Base-by-base conservation (phyloP, 2,113 vertebrate species). In the Daubentonia madagascariensis region DNA sequence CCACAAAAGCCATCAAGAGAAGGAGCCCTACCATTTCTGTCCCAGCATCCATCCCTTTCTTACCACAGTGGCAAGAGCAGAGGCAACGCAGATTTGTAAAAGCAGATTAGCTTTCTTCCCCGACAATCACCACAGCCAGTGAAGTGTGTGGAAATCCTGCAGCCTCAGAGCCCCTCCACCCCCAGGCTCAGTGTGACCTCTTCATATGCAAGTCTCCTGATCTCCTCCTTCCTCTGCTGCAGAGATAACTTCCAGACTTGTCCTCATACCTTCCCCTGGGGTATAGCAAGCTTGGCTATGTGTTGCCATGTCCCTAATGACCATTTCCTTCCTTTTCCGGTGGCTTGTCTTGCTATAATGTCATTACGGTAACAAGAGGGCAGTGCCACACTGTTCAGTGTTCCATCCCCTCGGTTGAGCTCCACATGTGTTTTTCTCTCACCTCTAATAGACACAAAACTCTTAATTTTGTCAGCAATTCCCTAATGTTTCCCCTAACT, bases 91-190 rank as follows among this genome's bases (percentile, higher is more conserved):
- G 65, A 18, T 6, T 40, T 20, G 7, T 63, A 17, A 43, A n/a
- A 70, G 63, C 75, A 28, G 25, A 57, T 52, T 70, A 17, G 52
- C 88, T 40, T 52, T 40, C 87, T 50, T 14, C 8, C n/a, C 54
- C 22, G 11, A 23, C 0, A 1, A 13, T 13, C 5, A 14, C 50
- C 61, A n/a, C 28, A 0, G 80, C 2, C 48, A 2, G 30, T 23
- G 57, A 28, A 32, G 14, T 4, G 17, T 86, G 22, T 18, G 30
- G 73, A 43, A 65, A 48, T 30, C 43, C 28, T 17, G 40, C 32
- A 45, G 65, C 84, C 17, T 6, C 0, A 48, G 50, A 25, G 75
- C 54, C 22, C 37, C 8, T 61, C 83, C 40, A 23, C 20, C 22
- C 59, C 30, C 17, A 2, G 65, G 23, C 28, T 67, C 54, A 1